Evolutionary conservation across 2,888 invertebrate species (phyloP).

Genomic region (Dexiosoma caninum): DNA sequence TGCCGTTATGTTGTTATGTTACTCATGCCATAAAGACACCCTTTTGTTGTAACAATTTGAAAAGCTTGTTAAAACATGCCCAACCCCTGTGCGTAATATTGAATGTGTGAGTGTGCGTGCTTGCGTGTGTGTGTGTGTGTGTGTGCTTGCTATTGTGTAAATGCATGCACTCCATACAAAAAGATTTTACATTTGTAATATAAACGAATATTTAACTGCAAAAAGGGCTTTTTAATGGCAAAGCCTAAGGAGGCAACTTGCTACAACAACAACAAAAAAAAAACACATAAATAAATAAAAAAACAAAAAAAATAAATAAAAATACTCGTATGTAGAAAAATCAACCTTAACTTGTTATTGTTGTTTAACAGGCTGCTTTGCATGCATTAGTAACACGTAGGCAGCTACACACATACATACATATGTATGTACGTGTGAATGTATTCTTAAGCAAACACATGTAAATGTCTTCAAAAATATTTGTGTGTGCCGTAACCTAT

Average conservation of each 20-base stretch:
- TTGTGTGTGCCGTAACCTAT: slow-evolving; percentile 11
- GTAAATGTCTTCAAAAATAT: background rate
- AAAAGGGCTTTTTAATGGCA: slow-evolving; percentile 18
- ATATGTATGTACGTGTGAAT: background rate
- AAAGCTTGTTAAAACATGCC: slow-evolving; percentile 46
- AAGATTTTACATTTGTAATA: slow-evolving; percentile 39
- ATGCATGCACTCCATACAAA: slow-evolving; percentile 9
- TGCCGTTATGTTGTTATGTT: slow-evolving; percentile 3
- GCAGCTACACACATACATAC: background rate
- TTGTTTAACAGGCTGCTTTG: slow-evolving; percentile 51
- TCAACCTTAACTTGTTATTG: slow-evolving; percentile 55
- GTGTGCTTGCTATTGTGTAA: background rate
- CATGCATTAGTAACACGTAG: slow-evolving; percentile 49
- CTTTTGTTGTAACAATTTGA: slow-evolving; percentile 48
- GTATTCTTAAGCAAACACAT: background rate
- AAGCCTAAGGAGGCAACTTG: background rate
- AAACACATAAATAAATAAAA: slow-evolving; percentile 1
- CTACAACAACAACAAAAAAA: slow-evolving; percentile 34
- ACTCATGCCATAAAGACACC: slow-evolving; percentile 28
- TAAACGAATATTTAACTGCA: slow-evolving; percentile 44
- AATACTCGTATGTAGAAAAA: background rate
- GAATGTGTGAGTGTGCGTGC: background rate
- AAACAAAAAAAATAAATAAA: background rate
- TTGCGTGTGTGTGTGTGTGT: background rate
- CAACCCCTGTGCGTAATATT: background rate